These are phyloP conservation scores for Sesamia inferens DNA, from an alignment of 2,888 invertebrate genomes.

Conservation along the genomic window DNA sequence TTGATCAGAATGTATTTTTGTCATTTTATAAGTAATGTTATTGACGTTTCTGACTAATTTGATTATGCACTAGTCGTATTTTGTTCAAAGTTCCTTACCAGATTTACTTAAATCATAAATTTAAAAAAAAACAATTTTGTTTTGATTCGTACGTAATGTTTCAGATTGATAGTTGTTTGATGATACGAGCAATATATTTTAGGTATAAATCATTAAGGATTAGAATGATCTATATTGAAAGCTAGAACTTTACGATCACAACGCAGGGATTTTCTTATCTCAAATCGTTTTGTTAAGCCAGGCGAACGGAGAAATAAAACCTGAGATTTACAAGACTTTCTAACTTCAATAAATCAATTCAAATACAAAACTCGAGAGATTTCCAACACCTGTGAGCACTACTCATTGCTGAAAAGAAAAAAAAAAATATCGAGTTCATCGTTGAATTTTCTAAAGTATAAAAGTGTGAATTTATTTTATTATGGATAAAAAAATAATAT, in stretches of 20 bases:
- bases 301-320: not conserved
- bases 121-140: too few relatives aligned
- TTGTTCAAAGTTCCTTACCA: not conserved
- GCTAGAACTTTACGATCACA: too few relatives aligned
- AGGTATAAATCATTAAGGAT: not conserved
- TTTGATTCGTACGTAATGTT: too few relatives aligned
- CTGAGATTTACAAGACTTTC: not conserved
- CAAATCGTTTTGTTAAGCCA: not conserved
- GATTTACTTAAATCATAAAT: too few relatives aligned
- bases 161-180: not conserved
- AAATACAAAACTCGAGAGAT: not conserved
- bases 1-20: too few relatives aligned
- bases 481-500: too few relatives aligned
- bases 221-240: not conserved
- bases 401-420: not conserved
- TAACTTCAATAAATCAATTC: not conserved
- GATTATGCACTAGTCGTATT: not conserved
- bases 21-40: not conserved
- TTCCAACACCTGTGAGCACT: not conserved
- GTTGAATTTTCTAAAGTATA: not conserved
- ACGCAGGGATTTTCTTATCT: not conserved
- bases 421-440: not conserved
- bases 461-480: not conserved
- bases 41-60: not conserved
- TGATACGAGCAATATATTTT: not conserved